These are phyloP conservation scores for Irena cyanogastra DNA, from an alignment of 2,113 vertebrate species.

Conservation along the genomic window DNA sequence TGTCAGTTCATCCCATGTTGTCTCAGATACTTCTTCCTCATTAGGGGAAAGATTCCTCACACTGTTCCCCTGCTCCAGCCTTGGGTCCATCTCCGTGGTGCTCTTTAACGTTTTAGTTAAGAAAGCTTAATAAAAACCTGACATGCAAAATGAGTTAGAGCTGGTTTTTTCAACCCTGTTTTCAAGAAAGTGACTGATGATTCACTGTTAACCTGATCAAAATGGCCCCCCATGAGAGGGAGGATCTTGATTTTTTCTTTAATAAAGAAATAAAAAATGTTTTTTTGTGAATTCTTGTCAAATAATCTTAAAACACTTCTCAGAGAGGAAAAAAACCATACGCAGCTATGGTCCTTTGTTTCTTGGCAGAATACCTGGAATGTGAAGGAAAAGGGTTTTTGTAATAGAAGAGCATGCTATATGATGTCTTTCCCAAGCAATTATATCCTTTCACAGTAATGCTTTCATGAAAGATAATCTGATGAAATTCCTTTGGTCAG, in stretches of 20 bases:
- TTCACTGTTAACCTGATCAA: not conserved
- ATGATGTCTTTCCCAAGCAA: not conserved
- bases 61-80: not conserved
- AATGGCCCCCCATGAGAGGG: not conserved
- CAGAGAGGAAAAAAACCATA: not conserved
- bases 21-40: not conserved
- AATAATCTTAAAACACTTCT: not conserved
- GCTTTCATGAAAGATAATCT: constrained; percentile 16
- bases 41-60: not conserved
- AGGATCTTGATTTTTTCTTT: not conserved
- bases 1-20: not conserved
- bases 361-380: not conserved
- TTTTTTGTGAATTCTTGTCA: not conserved
- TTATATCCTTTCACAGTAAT: not conserved
- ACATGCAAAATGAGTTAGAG: not conserved
- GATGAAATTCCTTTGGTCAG: constrained; percentile 8
- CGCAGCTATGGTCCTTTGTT: not conserved
- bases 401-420: not conserved
- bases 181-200: not conserved
- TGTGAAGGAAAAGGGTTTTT: not conserved
- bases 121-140: not conserved
- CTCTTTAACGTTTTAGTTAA: not conserved
- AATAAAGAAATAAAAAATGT: not conserved
- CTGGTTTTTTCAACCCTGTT: not conserved
- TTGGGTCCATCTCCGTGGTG: not conserved